These are phyloP conservation scores for Promerops cafer DNA, from an alignment of 2,113 vertebrate species.

Conservation along the genomic window DNA sequence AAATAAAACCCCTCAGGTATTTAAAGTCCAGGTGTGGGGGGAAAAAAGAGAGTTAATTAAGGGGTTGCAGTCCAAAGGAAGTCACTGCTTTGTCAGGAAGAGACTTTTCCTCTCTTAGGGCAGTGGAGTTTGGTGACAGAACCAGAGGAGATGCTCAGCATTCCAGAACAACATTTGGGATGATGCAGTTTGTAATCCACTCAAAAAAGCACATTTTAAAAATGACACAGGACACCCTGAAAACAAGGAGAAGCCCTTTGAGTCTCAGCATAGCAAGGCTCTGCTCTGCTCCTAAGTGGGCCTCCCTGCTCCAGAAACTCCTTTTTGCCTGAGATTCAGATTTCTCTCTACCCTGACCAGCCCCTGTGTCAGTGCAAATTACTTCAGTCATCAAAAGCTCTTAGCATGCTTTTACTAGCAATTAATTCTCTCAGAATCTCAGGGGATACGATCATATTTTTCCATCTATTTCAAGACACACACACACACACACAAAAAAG, in stretches of 20 bases:
- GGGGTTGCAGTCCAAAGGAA: background rate
- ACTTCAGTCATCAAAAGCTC: conserved; percentile 50
- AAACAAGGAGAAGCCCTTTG: background rate
- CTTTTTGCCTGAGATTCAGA: background rate
- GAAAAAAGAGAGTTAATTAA: background rate
- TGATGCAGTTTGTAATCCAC: background rate
- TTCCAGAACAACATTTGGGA: background rate
- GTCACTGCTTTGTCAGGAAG: background rate
- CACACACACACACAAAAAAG: background rate
- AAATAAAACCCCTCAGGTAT: background rate
- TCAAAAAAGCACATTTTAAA: background rate
- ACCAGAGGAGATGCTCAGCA: background rate
- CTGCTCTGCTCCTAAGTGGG: background rate
- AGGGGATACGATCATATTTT: background rate
- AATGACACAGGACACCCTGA: background rate
- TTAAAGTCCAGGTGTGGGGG: background rate
- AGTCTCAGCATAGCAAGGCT: background rate
- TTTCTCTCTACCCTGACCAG: background rate
- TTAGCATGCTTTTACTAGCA: conserved; percentile 26
- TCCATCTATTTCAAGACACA: background rate
- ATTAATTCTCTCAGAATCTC: conserved; percentile 25
- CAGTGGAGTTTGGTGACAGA: background rate
- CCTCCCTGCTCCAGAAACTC: background rate
- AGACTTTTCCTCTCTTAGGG: background rate
- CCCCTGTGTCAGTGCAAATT: conserved; percentile 6